Conservation (phyloP, 2,113 vertebrate species). For the Epinephelus fuscoguttatus region DNA sequence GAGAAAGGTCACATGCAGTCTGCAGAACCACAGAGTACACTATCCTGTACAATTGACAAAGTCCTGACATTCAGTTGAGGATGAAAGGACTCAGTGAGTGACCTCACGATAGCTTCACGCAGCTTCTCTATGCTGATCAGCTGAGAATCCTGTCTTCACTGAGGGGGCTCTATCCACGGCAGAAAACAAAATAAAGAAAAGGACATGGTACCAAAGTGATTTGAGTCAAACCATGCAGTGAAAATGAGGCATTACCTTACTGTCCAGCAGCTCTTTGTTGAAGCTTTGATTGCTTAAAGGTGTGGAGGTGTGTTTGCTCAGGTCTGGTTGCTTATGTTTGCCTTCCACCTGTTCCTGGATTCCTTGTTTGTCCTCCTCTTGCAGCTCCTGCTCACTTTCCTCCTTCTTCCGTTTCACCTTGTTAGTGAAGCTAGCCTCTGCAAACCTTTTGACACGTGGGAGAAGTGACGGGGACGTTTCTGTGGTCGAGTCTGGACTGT, state of each 20-base stretch:
- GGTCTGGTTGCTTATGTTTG: background rate
- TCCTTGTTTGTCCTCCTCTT: slow-evolving; percentile 61
- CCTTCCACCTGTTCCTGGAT: background rate
- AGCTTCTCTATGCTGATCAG: too few relatives aligned
- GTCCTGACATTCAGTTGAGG: too few relatives aligned
- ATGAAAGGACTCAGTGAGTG: too few relatives aligned
- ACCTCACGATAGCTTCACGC: too few relatives aligned
- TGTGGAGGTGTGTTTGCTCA: background rate
- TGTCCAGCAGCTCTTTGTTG: background rate
- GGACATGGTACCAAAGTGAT: too few relatives aligned
- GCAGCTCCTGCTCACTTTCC: slow-evolving; percentile 77
- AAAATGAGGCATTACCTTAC: slow-evolving; percentile 22
- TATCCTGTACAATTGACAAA: too few relatives aligned
- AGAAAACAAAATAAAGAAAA: too few relatives aligned
- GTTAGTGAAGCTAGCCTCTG: background rate
- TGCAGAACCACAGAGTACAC: too few relatives aligned
- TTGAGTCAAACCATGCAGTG: too few relatives aligned
- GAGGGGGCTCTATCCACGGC: too few relatives aligned
- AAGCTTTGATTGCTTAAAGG: background rate
- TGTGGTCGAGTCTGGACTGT: slow-evolving; percentile 64
- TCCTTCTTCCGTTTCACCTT: slow-evolving; percentile 72
- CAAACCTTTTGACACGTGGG: slow-evolving; percentile 62
- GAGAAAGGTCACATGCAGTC: too few relatives aligned
- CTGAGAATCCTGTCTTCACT: too few relatives aligned
- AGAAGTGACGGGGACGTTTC: slow-evolving; percentile 82